Evolutionary conservation across 2,113 vertebrate genomes (phyloP).

Genomic region (Oxyruncus cristatus): DNA sequence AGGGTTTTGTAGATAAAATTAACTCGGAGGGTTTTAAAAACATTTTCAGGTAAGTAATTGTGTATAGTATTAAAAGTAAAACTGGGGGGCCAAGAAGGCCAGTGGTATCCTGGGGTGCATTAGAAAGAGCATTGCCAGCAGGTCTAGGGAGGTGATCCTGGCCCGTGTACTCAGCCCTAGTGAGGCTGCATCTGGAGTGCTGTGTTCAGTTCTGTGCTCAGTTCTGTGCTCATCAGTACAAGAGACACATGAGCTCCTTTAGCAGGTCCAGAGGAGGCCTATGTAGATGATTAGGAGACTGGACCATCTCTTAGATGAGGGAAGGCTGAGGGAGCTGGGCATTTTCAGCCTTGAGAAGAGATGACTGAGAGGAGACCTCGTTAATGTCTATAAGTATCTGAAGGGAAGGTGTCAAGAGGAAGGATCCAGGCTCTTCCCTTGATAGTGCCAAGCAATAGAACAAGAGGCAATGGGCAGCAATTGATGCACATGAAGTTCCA

Average conservation of each 20-base stretch:
- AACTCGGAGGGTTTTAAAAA: background rate
- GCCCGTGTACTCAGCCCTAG: background rate
- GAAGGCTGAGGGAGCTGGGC: background rate
- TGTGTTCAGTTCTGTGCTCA: background rate
- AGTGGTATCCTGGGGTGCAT: background rate
- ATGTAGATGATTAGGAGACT: background rate
- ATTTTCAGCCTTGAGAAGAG: background rate
- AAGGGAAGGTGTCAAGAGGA: background rate
- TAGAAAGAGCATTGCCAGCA: background rate
- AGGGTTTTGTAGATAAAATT: background rate
- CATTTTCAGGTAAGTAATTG: background rate
- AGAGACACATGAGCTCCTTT: background rate
- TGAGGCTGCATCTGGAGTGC: background rate
- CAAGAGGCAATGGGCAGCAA: background rate
- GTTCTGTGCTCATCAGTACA: background rate
- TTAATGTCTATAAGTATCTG: background rate
- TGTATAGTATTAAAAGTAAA: background rate
- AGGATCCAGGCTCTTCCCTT: background rate
- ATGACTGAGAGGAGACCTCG: background rate
- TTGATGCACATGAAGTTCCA: background rate
- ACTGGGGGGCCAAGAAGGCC: background rate
- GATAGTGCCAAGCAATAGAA: rapidly evolving
- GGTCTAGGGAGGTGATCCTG: background rate
- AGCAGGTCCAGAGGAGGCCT: background rate
- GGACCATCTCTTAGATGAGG: background rate